These are phyloP conservation scores for Mesoligia furuncula DNA, from an alignment of 2,888 invertebrate species.

Conservation along the genomic window DNA sequence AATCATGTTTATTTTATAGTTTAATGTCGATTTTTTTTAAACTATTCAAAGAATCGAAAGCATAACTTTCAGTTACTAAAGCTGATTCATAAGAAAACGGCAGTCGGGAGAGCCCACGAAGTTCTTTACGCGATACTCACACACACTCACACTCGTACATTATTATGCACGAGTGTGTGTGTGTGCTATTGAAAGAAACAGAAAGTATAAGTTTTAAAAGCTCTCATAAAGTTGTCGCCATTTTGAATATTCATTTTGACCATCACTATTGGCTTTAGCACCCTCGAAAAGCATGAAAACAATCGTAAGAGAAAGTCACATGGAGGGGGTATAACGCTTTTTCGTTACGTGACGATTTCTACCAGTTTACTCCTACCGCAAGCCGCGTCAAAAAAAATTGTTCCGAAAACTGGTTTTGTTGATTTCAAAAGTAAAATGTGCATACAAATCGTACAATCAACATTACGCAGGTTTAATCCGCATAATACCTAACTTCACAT, in stretches of 20 bases:
- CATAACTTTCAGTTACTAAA: not conserved
- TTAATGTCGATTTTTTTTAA: not conserved
- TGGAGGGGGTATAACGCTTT: not conserved
- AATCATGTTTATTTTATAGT: not conserved
- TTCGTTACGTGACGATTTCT: not conserved
- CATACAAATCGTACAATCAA: not conserved
- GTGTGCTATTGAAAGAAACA: not conserved
- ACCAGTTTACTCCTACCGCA: not conserved
- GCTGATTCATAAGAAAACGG: not conserved
- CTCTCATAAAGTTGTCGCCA: not conserved
- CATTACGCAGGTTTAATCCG: not conserved
- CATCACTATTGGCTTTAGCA: not conserved
- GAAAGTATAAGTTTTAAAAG: not conserved
- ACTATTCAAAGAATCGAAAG: not conserved
- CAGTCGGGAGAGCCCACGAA: not conserved
- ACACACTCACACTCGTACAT: not conserved
- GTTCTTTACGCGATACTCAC: not conserved
- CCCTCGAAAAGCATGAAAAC: not conserved
- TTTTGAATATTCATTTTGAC: not conserved
- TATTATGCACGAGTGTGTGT: too few species aligned
- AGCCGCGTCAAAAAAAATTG: not conserved
- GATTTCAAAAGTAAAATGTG: not conserved
- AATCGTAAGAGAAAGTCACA: not conserved
- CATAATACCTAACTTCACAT: slow-evolving; percentile 14
- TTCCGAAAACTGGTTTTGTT: not conserved